phyloP scores from a whole-genome alignment of 2,797 vertebrate genomes.

The Gastrophryne carolinensis region DNA sequence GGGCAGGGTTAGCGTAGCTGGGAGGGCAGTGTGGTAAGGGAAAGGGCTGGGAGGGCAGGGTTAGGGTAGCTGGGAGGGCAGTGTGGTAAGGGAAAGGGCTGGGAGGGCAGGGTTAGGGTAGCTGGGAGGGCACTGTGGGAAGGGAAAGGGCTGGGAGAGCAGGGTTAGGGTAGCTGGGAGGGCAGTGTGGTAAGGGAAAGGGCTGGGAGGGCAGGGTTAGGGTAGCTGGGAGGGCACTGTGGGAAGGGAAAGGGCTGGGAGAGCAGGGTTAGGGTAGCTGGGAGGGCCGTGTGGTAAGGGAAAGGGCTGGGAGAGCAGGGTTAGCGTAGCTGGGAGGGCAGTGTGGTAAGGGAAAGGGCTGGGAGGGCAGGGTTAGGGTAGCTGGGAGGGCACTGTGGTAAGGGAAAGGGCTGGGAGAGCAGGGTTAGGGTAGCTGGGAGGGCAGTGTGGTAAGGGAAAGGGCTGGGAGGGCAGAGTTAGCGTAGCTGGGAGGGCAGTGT shows the following conservation, averaged over 20 bases:
- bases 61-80: background rate
- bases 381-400: no score
- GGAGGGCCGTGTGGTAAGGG: no score
- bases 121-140: no score
- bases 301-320: no score
- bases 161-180: background rate
- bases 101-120: background rate
- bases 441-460: no score
- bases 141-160: background rate
- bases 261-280: no score
- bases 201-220: no score
- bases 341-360: no score
- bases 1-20: background rate
- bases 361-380: no score
- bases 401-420: no score
- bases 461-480: background rate
- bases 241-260: no score
- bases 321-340: no score
- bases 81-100: background rate
- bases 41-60: background rate
- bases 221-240: background rate
- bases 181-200: background rate
- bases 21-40: background rate
- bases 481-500: background rate
- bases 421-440: background rate